Conservation (phyloP, 2,113 vertebrate genomes). For the Myrmecobius fasciatus region DNA sequence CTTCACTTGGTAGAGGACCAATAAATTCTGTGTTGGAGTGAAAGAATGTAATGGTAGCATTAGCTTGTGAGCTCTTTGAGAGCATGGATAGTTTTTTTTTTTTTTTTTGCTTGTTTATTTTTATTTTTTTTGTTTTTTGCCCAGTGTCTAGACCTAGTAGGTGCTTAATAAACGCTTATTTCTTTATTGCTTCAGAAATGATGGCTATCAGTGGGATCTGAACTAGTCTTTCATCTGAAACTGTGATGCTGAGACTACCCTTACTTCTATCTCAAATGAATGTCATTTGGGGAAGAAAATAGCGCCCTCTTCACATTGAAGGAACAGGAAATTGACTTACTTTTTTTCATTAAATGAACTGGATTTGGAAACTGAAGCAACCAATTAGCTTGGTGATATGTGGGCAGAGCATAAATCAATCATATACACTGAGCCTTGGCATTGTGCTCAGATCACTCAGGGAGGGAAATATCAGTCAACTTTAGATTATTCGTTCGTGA, state of each 20-base stretch:
- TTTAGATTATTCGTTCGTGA: background rate
- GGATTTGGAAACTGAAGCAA: background rate
- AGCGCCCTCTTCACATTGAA: background rate
- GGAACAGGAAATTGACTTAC: background rate
- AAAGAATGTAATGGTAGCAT: background rate
- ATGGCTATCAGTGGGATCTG: background rate
- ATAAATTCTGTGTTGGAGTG: background rate
- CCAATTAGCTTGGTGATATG: background rate
- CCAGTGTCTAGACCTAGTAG: background rate
- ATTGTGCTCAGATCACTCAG: background rate
- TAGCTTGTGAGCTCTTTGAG: background rate
- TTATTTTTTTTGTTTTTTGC: too few relatives aligned
- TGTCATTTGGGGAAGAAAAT: background rate
- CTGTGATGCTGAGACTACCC: background rate
- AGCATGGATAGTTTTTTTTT: background rate
- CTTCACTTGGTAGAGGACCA: background rate
- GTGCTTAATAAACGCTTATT: background rate
- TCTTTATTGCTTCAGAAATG: background rate
- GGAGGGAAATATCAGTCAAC: background rate
- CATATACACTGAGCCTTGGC: background rate
- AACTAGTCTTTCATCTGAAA: background rate
- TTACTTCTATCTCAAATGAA: background rate
- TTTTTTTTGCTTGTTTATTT: too few relatives aligned
- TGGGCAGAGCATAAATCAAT: background rate
- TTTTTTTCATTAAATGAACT: background rate